Evolutionary conservation across 2,113 vertebrate genomes (phyloP).

Genomic region (Poeciliopsis occidentalis): DNA sequence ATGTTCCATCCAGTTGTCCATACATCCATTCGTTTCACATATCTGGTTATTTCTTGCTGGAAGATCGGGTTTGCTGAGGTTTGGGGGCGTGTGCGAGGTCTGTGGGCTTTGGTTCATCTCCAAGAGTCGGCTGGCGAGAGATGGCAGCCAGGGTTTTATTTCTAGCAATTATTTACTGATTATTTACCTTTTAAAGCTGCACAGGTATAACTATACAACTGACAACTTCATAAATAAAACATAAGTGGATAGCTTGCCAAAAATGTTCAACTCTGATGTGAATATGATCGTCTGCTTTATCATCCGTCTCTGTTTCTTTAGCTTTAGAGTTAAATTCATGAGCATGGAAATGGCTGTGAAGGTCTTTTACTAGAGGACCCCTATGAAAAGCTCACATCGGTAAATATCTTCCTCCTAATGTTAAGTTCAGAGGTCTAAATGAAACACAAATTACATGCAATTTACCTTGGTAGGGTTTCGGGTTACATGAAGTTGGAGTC

Average conservation of each 20-base stretch:
- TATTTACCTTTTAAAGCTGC: neutral
- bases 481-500: constrained; percentile 66
- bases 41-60: too few species aligned
- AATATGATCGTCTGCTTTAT: neutral
- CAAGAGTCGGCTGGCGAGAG: neutral
- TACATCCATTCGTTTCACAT: neutral
- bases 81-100: too few species aligned
- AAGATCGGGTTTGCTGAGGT: too few species aligned
- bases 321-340: constrained; percentile 13
- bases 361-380: neutral
- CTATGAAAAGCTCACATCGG: constrained; percentile 29
- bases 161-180: neutral
- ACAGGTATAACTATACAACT: neutral
- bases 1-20: constrained; percentile 17
- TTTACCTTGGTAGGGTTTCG: constrained; percentile 70
- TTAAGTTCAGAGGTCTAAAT: constrained; percentile 43
- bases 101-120: neutral
- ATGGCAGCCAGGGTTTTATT: neutral
- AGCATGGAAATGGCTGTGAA: constrained; percentile 23
- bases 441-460: constrained; percentile 62
- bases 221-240: neutral
- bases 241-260: neutral
- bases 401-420: constrained; percentile 46
- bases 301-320: constrained; percentile 3
- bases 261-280: neutral